A percentile compares a stretch with the other conserved stretches of the same genome.
phyloP scores from a whole-genome alignment of 2,888 invertebrate species.

The Caenorhabditis angaria region DNA sequence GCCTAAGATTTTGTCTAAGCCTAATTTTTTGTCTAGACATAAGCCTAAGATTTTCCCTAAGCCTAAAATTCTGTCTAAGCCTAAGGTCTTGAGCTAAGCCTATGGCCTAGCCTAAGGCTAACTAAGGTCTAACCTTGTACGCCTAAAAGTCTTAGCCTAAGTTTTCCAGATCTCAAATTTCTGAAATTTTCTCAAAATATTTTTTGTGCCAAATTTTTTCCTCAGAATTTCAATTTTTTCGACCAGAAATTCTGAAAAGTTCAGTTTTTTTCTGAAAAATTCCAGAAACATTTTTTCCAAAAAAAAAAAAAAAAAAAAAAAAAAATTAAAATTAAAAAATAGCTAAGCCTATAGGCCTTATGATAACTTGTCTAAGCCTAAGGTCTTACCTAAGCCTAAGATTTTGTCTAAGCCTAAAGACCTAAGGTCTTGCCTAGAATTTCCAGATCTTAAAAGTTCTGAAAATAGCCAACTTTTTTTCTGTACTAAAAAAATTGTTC shows the following conservation, averaged over 20 bases:
- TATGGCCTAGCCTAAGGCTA: not conserved
- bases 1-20: not conserved
- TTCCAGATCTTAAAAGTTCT: no score
- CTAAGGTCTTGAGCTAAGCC: no score
- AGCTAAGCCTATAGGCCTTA: no score
- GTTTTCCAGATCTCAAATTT: no score
- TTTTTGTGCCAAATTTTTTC: not conserved
- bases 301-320: not conserved
- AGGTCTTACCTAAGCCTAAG: no score
- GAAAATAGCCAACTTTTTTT: not conserved
- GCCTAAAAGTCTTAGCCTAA: no score
- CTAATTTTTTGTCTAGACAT: not conserved
- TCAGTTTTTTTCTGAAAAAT: slow-evolving; percentile 9
- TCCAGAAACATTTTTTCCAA: not conserved
- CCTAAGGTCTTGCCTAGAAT: no score
- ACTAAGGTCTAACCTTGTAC: no score
- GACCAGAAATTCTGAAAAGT: slow-evolving; percentile 18
- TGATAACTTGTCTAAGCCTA: no score
- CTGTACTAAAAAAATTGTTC: no score
- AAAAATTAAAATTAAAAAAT: not conserved
- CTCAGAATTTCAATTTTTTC: slow-evolving; percentile 13
- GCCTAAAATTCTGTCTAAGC: not conserved
- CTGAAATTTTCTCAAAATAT: not conserved
- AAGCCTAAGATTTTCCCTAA: not conserved
- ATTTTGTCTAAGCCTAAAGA: no score